Evolutionary conservation across 2,888 invertebrate genomes (phyloP).

Genomic region (Laothoe populi): DNA sequence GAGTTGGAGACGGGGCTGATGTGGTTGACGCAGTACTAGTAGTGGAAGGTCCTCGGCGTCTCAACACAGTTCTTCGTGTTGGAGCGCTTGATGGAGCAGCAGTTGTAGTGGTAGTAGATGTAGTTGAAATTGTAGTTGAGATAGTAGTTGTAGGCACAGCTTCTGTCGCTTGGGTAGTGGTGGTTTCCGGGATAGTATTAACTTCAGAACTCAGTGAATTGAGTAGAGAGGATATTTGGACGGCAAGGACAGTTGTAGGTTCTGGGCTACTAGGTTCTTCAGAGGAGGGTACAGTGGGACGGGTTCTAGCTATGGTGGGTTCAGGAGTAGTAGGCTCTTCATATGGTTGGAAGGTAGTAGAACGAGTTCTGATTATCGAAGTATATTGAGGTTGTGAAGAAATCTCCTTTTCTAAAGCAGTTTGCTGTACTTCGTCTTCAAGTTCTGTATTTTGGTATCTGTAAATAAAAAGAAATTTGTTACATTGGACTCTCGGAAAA

Average conservation of each 20-base stretch:
- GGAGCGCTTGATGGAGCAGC: constrained; percentile 41
- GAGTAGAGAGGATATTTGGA: constrained; percentile 76
- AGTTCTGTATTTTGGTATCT: constrained; percentile 64
- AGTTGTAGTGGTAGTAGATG: constrained; percentile 51
- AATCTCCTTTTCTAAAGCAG: constrained; percentile 72
- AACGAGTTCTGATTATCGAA: constrained; percentile 67
- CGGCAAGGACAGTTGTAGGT: constrained; percentile 74
- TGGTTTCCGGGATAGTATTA: constrained; percentile 52
- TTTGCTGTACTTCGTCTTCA: constrained; percentile 64
- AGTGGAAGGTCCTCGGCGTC: constrained; percentile 59
- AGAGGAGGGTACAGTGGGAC: constrained; percentile 54
- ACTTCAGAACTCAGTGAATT: constrained; percentile 62
- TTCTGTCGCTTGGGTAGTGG: constrained; percentile 51
- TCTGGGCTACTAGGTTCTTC: constrained; percentile 58
- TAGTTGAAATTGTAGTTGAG: constrained; percentile 52
- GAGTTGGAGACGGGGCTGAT: constrained; percentile 59
- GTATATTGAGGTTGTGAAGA: constrained; percentile 76
- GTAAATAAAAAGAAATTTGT: constrained; percentile 33
- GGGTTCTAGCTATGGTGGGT: constrained; percentile 58
- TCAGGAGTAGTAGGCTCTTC: constrained; percentile 53
- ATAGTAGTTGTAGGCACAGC: constrained; percentile 55
- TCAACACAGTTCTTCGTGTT: constrained; percentile 54
- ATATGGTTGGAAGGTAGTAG: constrained; percentile 57
- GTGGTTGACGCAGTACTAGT: constrained; percentile 55
- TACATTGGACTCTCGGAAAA: neutral